Evolutionary conservation across 1,140 invertebrate genomes (phyloP).

Genomic region (Bombus difficillimus): DNA sequence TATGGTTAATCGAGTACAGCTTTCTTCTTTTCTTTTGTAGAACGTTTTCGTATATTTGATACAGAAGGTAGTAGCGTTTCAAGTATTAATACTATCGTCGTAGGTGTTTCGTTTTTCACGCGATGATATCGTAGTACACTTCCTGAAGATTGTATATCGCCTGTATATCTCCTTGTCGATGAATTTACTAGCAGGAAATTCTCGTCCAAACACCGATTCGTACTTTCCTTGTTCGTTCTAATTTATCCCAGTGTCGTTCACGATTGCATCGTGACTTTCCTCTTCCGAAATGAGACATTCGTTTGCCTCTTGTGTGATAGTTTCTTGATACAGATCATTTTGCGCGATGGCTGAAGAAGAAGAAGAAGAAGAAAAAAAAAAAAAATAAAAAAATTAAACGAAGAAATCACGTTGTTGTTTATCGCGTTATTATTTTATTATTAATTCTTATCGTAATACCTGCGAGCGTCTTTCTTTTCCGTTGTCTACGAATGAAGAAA

Average conservation of each 20-base stretch:
- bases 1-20: neutral
- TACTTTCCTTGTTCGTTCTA: neutral
- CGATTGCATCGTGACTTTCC: neutral
- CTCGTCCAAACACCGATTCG: too few species aligned
- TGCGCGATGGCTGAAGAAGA: neutral
- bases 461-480: neutral
- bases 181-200: too few species aligned
- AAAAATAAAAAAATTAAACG: neutral
- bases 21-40: neutral
- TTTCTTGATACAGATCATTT: neutral
- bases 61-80: neutral
- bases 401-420: neutral
- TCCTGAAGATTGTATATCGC: too few species aligned
- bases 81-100: neutral
- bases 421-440: too few species aligned
- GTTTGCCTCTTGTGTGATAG: neutral
- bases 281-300: slow-evolving; percentile 17
- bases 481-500: slow-evolving; percentile 19
- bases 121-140: neutral
- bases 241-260: neutral
- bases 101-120: neutral
- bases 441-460: slow-evolving; percentile 5
- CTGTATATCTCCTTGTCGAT: too few species aligned
- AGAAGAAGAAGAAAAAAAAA: neutral
- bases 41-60: neutral